Percentiles rank a stretch among this genome's conserved stretches.
Evolutionary conservation across 2,113 vertebrate genomes (phyloP).

Genomic region (Anoura caudifer): DNA sequence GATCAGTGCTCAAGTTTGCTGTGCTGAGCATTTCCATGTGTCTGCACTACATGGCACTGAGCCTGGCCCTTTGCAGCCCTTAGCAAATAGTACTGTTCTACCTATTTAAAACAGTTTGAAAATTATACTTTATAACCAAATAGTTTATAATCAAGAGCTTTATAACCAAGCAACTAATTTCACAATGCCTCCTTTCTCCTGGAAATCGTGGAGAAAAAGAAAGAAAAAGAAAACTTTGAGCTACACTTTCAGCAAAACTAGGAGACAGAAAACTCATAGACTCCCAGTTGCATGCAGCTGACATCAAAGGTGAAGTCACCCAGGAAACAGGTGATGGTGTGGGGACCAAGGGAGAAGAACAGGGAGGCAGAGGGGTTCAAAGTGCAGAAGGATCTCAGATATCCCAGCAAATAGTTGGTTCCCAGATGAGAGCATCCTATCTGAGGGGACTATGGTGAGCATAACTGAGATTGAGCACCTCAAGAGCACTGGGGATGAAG

Average conservation of each 20-base stretch:
- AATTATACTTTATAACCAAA: conserved; percentile 1
- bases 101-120: neutral
- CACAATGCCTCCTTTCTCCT: neutral
- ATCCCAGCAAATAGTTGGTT: neutral
- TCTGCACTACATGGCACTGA: neutral
- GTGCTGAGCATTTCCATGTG: neutral
- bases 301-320: neutral
- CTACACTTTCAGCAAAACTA: neutral
- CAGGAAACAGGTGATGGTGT: neutral
- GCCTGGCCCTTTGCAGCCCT: neutral
- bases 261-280: neutral
- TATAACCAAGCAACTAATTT: neutral
- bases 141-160: neutral
- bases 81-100: neutral
- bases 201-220: neutral
- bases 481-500: neutral
- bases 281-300: neutral
- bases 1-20: neutral
- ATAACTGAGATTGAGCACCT: neutral
- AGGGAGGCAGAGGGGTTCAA: neutral
- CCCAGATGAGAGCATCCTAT: neutral
- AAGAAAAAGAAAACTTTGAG: neutral
- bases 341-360: neutral
- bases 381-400: neutral
- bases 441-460: neutral